Base-by-base conservation (phyloP, 1,140 invertebrate genomes). In the Drosophila guanche region DNA sequence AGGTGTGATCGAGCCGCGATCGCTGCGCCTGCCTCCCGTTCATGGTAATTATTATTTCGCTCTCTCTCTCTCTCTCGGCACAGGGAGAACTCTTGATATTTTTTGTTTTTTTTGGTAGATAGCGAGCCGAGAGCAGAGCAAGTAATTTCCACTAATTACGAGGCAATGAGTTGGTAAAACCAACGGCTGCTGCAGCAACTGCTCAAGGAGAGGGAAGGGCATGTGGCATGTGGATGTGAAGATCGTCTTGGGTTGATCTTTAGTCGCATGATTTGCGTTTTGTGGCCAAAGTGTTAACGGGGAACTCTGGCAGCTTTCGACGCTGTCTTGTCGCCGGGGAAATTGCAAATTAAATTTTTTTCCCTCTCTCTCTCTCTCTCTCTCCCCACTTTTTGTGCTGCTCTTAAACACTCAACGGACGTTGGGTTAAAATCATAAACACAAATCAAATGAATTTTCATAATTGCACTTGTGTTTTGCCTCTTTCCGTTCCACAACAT, bases 71-170 rank as follows among this genome's bases (percentile, higher is more conserved):
- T 20, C 16, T 42, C 37, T 20, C 7, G 23, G 8, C 40, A 27
- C 50, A 37, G 27, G 27, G 48, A 33, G 29, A 51, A 16, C 33
- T 56, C 8, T 46, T 1, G 10, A 22, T n/a, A 40, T 60, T 56
- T 42, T 7, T 27, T 29, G 50, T 63, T 48, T 50, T 65, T 84
- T 81, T 79, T 63, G 77, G 37, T 55, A 29, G 59, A 40, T 43
- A 56, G 40, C 16, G 16, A 27, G 7, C 20, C 23, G 23, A 12
- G 60, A 73, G 57, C 71, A 59, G 61, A 50, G 63, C 72, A 83
- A 80, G 81, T 86, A 83, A 88, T 86, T 83, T 83, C 78, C 83
- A 86, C 81, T 86, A 86, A 86, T 86, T 86, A 86, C 81, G 78
- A 77, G 79, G 83, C 81, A 86, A 86, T 86, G 81, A 86, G 78